Evolutionary conservation across 2,888 invertebrate species (phyloP), one percentile per base, ranked within the genome.

Genomic region (Pterostichus madidus): DNA sequence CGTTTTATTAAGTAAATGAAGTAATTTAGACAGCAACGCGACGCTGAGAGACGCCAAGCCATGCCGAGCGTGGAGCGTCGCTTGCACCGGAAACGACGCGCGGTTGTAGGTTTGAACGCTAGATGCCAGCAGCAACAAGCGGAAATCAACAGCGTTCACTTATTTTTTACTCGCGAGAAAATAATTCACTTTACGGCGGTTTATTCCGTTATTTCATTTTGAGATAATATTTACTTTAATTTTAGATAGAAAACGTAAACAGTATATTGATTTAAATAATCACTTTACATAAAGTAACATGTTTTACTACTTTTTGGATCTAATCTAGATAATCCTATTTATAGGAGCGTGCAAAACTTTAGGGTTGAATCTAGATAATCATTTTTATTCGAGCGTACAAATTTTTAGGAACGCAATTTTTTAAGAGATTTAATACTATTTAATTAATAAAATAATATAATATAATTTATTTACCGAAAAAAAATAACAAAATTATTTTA

Each of bases 1-100:
- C 79, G 64, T 64, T 79, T 79, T 79, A 64, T 79, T 79, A 79
- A 64, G 64, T 79, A 79, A 79, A 79, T 79, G 64, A 79, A 79
- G 79, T 79, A 79, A 79, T 79, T 79, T 79, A 79, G 61, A 79
- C 49, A 79, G 79, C 49, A 61, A n/a, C 11, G 56, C 32, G 44
- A 71, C 15, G 75, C 52, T 52, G 53, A 11, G 17, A 31, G 52
- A 32, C n/a, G 73, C 39, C 8, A 24, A 49, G 64, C 64, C 17
- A 44, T 17, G 44, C 44, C 15, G 44, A 44, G 5, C 7, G 24
- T n/a, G 31, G 35, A 68, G 15, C 68, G 68, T 10, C 68, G 68
- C 68, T 71, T 44, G 56, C 17, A 17, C 56, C 56, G 61, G 61
- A 31, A n/a, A 32, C 61, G 44, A 11, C 44, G 68, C n/a, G 44